Evolutionary conservation across 2,113 vertebrate species (phyloP).

Genomic region (Thunnus thynnus): DNA sequence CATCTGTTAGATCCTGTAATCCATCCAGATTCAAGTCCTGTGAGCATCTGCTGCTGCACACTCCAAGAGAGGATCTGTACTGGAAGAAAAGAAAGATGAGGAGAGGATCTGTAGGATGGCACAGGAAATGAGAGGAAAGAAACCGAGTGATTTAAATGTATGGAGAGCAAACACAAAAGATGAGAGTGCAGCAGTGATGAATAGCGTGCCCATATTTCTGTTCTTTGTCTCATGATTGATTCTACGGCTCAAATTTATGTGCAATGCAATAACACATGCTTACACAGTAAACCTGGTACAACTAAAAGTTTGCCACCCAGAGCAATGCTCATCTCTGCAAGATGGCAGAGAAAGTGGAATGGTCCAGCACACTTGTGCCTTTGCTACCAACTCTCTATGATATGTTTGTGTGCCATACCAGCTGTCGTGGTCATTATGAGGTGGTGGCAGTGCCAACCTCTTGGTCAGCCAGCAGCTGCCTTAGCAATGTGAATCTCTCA

Average conservation of each 20-base stretch:
- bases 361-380: constrained; percentile 40
- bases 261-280: not conserved
- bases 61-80: constrained; percentile 54
- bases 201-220: not conserved
- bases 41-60: constrained; percentile 71
- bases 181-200: not conserved
- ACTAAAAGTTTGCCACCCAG: constrained; percentile 18
- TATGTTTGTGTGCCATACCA: constrained; percentile 52
- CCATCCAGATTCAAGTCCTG: constrained; percentile 70
- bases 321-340: constrained; percentile 13
- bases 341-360: constrained; percentile 21
- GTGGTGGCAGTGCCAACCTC: constrained; percentile 63
- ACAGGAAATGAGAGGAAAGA: not conserved
- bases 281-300: not conserved
- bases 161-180: not conserved
- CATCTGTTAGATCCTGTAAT: constrained; percentile 79
- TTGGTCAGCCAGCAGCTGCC: constrained; percentile 71
- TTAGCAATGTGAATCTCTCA: constrained; percentile 63
- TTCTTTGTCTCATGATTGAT: not conserved
- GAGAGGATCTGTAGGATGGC: constrained; percentile 8
- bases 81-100: constrained; percentile 1
- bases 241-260: not conserved
- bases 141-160: not conserved
- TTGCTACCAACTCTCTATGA: constrained; percentile 3
- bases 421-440: constrained; percentile 73